phyloP scores from a whole-genome alignment of 2,113 vertebrate species.

The Tachycineta bicolor region DNA sequence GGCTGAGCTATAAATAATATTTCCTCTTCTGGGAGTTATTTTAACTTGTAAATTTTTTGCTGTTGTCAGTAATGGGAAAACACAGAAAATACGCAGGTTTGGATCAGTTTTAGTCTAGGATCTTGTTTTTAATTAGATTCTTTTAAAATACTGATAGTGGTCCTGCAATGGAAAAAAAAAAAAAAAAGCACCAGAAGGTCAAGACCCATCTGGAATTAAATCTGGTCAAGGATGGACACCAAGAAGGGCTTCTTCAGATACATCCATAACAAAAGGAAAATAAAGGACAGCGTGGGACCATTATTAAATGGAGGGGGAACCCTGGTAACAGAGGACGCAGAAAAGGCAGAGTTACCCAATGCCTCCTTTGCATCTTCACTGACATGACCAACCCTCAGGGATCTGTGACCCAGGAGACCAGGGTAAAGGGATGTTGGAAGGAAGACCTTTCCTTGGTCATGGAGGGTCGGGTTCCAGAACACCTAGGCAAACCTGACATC shows the following conservation, averaged over 20 bases:
- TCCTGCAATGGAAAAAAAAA: neutral
- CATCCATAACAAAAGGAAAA: neutral
- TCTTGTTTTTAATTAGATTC: neutral
- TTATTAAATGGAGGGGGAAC: neutral
- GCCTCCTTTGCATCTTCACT: neutral
- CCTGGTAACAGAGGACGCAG: neutral
- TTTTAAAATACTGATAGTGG: neutral
- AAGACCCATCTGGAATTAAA: neutral
- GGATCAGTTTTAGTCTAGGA: neutral
- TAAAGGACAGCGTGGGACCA: neutral
- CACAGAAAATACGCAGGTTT: neutral
- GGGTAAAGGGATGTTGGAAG: neutral
- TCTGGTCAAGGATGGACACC: neutral
- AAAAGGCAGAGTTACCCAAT: neutral
- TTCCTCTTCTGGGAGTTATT: slow-evolving; percentile 1
- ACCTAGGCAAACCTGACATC: neutral
- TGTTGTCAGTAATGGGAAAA: slow-evolving; percentile 23
- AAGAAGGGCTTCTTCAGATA: neutral
- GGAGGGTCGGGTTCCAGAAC: neutral
- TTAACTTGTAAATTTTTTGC: slow-evolving; percentile 9
- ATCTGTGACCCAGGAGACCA: neutral
- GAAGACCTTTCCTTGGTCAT: neutral
- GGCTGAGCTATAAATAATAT: slow-evolving; percentile 16
- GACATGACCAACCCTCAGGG: neutral
- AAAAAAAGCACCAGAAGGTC: neutral